Percentiles rank a stretch among this genome's conserved stretches.
Conservation (phyloP, 2,113 vertebrate species). For the Ancistrus triradiatus region DNA sequence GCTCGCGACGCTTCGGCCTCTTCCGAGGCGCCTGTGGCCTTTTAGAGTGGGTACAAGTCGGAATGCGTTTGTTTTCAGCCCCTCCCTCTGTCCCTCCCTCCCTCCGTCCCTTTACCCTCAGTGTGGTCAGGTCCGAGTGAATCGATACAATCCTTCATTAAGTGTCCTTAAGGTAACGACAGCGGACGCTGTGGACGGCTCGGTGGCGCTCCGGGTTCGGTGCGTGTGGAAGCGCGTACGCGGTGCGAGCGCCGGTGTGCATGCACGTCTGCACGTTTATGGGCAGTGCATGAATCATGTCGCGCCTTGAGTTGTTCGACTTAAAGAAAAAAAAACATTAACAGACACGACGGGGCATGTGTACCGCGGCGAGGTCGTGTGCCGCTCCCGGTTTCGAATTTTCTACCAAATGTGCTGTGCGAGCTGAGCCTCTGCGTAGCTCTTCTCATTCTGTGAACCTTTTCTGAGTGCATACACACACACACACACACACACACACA, state of each 20-base stretch:
- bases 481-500: not conserved
- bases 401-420: not conserved
- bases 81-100: no score
- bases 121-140: conserved; percentile 30
- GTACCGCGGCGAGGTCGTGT: no score
- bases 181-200: conserved; percentile 2
- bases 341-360: not conserved
- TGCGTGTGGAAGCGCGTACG: not conserved
- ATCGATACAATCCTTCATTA: conserved; percentile 67
- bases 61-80: no score
- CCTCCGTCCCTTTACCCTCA: not conserved
- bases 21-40: not conserved
- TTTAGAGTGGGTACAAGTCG: no score
- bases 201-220: not conserved
- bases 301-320: no score
- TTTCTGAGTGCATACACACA: conserved; percentile 12
- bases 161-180: conserved; percentile 70
- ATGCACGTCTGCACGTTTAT: conserved; percentile 40
- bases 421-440: not conserved
- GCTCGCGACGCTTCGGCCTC: not conserved
- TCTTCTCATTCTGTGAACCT: conserved; percentile 12
- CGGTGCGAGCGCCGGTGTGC: not conserved
- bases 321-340: no score
- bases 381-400: not conserved
- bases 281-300: conserved; percentile 46